Evolutionary conservation across 1,140 invertebrate genomes (phyloP).

Genomic region (Calosoma granatense): DNA sequence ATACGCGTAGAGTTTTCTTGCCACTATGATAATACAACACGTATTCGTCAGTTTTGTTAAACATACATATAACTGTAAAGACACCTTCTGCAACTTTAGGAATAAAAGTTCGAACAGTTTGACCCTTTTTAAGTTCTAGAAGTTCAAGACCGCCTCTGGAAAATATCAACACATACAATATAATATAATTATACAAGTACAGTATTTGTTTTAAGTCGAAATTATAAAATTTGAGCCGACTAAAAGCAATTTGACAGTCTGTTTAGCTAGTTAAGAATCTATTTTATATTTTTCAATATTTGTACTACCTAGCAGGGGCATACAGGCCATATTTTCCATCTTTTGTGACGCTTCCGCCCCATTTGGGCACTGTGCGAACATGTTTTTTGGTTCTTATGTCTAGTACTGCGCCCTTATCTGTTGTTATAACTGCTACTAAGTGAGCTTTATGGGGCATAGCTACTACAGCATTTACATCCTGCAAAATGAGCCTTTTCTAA

Average conservation of each 20-base stretch:
- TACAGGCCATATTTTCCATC: conserved; percentile 89
- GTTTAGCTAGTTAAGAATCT: neutral
- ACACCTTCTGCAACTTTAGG: conserved; percentile 92
- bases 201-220: neutral
- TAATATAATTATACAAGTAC: neutral
- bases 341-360: conserved; percentile 71
- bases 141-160: conserved; percentile 82
- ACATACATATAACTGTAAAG: conserved; percentile 89
- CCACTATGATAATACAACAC: conserved; percentile 95
- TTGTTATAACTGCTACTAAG: conserved; percentile 78
- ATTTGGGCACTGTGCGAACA: conserved; percentile 64
- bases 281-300: neutral
- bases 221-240: neutral
- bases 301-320: conserved; percentile 63
- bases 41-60: conserved; percentile 89
- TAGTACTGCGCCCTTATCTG: conserved; percentile 80
- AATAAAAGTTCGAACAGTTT: conserved; percentile 74
- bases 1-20: conserved; percentile 83
- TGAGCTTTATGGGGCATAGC: conserved; percentile 72
- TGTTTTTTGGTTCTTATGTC: conserved; percentile 74
- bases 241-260: neutral
- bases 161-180: too few species aligned
- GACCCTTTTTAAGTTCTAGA: conserved; percentile 75
- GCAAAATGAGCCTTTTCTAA: conserved; percentile 19
- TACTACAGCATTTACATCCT: conserved; percentile 57